Percentiles rank a stretch among this genome's conserved stretches.
Evolutionary conservation across 92 coral and sea anemone species (phyloP).

Genomic region (Epizoanthus scotinus): DNA sequence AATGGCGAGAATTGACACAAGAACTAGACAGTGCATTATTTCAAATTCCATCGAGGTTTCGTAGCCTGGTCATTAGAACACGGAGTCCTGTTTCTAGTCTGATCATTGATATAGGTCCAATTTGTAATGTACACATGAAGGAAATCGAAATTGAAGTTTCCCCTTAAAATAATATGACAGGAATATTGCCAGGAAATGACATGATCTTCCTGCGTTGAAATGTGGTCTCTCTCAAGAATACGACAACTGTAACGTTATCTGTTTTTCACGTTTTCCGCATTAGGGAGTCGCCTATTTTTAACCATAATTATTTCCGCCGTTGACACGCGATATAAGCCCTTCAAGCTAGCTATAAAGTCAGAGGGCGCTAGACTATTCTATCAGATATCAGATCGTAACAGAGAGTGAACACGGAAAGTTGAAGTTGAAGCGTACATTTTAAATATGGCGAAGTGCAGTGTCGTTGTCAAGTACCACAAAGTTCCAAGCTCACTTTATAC

Average conservation of each 20-base stretch:
- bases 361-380: neutral
- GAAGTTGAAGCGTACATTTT: neutral
- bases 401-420: neutral
- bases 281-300: constrained; percentile 36
- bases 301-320: neutral
- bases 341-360: constrained; percentile 10
- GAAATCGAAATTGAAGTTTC: neutral
- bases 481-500: constrained; percentile 26
- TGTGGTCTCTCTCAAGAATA: constrained; percentile 10
- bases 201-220: constrained; percentile 28
- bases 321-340: constrained; percentile 25
- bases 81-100: neutral
- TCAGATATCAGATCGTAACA: neutral
- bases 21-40: neutral
- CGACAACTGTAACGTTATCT: constrained; percentile 27
- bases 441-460: constrained; percentile 31
- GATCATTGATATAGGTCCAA: neutral
- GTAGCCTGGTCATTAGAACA: neutral
- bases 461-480: constrained; percentile 19
- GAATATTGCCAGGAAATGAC: constrained; percentile 23
- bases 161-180: constrained; percentile 1
- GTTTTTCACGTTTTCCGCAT: constrained; percentile 14
- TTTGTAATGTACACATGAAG: neutral
- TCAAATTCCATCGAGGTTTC: neutral
- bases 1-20: neutral